These are phyloP conservation scores for Lithophane leautieri DNA, from an alignment of 2,888 invertebrate genomes.

Conservation along the genomic window DNA sequence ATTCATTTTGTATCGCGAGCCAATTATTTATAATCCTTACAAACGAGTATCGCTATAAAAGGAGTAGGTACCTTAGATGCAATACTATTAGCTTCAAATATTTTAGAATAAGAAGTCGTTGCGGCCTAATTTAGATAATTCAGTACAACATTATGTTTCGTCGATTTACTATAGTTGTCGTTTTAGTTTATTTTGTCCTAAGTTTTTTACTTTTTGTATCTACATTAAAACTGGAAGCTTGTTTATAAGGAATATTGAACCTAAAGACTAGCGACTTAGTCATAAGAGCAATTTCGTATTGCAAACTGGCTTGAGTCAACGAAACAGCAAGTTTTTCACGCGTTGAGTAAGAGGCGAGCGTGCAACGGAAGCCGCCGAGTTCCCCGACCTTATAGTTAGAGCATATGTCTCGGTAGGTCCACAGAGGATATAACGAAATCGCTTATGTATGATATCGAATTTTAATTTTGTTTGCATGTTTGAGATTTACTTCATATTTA, in stretches of 20 bases:
- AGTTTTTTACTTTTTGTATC: slow-evolving; percentile 1
- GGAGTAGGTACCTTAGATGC: slow-evolving; percentile 40
- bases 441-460: slow-evolving; percentile 8
- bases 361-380: slow-evolving; percentile 73
- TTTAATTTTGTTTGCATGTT: slow-evolving; percentile 4
- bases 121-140: slow-evolving; percentile 29
- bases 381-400: slow-evolving; percentile 78
- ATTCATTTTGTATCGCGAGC: slow-evolving; percentile 77
- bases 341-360: slow-evolving; percentile 73
- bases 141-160: slow-evolving; percentile 13
- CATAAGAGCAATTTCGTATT: slow-evolving; percentile 68
- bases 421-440: slow-evolving; percentile 42
- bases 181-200: slow-evolving; percentile 4
- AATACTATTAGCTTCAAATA: slow-evolving; percentile 33
- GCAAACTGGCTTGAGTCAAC: slow-evolving; percentile 68
- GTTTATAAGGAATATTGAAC: slow-evolving; percentile 27
- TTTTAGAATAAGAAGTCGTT: slow-evolving; percentile 46
- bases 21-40: slow-evolving; percentile 69
- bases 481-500: neutral
- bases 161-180: slow-evolving; percentile 9
- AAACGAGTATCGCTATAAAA: slow-evolving; percentile 61
- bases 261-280: slow-evolving; percentile 39
- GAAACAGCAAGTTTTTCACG: slow-evolving; percentile 80
- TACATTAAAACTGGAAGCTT: slow-evolving; percentile 20
- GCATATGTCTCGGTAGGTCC: slow-evolving; percentile 52